phyloP scores from a whole-genome alignment of 1,140 invertebrate genomes.

The Drosophila pectinifera region DNA sequence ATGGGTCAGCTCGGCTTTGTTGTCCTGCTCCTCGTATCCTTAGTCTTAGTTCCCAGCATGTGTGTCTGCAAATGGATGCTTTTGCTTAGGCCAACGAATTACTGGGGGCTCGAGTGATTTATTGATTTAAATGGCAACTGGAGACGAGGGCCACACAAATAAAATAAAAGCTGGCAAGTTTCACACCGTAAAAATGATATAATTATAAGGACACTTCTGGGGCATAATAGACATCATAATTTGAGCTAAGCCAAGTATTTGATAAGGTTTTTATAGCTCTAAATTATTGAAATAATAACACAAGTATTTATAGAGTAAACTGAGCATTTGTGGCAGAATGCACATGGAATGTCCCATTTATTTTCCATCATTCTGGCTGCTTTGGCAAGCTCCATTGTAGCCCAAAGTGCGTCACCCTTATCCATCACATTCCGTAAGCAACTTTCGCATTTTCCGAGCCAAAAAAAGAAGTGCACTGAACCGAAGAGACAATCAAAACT shows the following conservation, averaged over 20 bases:
- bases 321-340: no score
- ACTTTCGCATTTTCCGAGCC: constrained; percentile 9
- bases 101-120: constrained; percentile 58
- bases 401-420: constrained; percentile 12
- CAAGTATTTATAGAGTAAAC: no score
- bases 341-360: no score
- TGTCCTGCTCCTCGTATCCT: constrained; percentile 3
- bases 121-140: constrained; percentile 63
- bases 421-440: neutral
- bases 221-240: neutral
- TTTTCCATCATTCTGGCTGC: no score
- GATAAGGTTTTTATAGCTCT: no score
- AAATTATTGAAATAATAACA: no score
- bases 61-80: constrained; percentile 34
- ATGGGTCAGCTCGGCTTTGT: constrained; percentile 32
- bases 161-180: constrained; percentile 11
- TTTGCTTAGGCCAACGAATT: constrained; percentile 37
- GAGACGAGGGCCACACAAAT: neutral
- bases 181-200: neutral
- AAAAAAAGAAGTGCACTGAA: constrained; percentile 46
- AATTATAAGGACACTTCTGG: neutral
- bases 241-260: no score
- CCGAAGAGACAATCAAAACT: constrained; percentile 68
- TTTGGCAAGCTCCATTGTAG: no score
- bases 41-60: constrained; percentile 17